phyloP scores from a whole-genome alignment of 2,113 vertebrate species.

The Procavia capensis region DNA sequence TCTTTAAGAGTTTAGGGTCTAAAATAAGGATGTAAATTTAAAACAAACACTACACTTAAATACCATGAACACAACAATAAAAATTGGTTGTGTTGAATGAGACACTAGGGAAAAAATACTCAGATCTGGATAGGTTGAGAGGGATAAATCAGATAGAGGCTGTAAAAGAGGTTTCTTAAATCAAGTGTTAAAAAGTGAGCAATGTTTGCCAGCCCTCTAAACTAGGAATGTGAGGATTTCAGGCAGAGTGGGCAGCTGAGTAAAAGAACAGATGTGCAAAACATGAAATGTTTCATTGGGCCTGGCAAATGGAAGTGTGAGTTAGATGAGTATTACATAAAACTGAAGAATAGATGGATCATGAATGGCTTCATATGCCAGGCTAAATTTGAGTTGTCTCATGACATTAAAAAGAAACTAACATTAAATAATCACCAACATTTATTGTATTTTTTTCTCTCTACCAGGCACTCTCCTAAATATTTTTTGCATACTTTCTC shows the following conservation, averaged over 20 bases:
- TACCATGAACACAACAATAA: not conserved
- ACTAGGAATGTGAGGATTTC: not conserved
- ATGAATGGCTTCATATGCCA: not conserved
- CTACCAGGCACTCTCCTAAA: not conserved
- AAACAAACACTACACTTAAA: not conserved
- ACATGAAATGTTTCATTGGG: accelerated
- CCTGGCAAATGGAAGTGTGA: not conserved
- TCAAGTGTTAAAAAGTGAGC: not conserved
- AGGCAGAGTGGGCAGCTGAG: not conserved
- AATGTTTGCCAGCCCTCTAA: not conserved
- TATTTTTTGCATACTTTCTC: not conserved
- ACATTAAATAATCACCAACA: not conserved
- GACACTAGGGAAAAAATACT: not conserved
- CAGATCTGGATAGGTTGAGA: not conserved
- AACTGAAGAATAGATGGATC: not conserved
- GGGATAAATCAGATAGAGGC: not conserved
- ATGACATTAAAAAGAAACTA: conserved; percentile 25
- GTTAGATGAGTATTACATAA: not conserved
- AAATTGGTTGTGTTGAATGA: not conserved
- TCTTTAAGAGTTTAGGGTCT: not conserved
- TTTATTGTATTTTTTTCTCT: not conserved
- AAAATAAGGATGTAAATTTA: not conserved
- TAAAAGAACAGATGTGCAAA: not conserved
- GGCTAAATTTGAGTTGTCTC: not conserved
- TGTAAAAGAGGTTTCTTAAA: not conserved